A percentile compares a stretch with the other conserved stretches of the same genome.
Evolutionary conservation across 2,888 invertebrate genomes (phyloP).

Genomic region (Mystacides longicornis): DNA sequence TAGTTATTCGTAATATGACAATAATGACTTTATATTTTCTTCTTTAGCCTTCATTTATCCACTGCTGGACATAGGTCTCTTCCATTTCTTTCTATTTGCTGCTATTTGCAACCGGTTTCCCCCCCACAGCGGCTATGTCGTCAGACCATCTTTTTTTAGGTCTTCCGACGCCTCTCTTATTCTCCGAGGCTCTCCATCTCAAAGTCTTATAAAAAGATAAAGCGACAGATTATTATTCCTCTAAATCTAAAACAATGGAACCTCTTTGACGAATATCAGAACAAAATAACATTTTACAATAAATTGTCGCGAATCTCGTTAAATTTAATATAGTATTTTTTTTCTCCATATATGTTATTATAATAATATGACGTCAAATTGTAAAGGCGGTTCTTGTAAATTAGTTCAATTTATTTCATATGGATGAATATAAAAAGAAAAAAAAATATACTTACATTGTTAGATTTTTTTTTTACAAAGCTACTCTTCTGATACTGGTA

Average conservation of each 20-base stretch:
- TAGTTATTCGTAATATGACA: too few relatives aligned
- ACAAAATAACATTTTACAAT: neutral
- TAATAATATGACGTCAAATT: constrained; percentile 3
- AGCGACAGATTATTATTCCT: neutral
- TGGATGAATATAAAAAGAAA: constrained; percentile 2
- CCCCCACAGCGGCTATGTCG: too few relatives aligned
- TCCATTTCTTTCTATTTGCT: too few relatives aligned
- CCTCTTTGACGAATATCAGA: neutral
- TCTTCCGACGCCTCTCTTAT: too few relatives aligned
- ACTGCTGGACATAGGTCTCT: too few relatives aligned
- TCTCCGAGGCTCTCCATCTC: too few relatives aligned
- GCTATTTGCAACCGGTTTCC: too few relatives aligned
- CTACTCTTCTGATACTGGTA: neutral
- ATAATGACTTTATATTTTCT: too few relatives aligned
- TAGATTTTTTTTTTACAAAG: constrained; percentile 8
- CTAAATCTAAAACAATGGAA: neutral
- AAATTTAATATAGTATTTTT: neutral
- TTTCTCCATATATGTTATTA: neutral
- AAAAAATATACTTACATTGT: too few relatives aligned
- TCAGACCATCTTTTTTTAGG: too few relatives aligned
- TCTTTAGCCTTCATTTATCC: too few relatives aligned
- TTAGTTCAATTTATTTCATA: constrained; percentile 13
- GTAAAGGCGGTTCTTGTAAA: constrained; percentile 8
- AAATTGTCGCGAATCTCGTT: neutral
- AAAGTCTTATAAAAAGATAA: too few relatives aligned